phyloP scores from a whole-genome alignment of 2,113 vertebrate species.

The Genyomyrus donnyi region DNA sequence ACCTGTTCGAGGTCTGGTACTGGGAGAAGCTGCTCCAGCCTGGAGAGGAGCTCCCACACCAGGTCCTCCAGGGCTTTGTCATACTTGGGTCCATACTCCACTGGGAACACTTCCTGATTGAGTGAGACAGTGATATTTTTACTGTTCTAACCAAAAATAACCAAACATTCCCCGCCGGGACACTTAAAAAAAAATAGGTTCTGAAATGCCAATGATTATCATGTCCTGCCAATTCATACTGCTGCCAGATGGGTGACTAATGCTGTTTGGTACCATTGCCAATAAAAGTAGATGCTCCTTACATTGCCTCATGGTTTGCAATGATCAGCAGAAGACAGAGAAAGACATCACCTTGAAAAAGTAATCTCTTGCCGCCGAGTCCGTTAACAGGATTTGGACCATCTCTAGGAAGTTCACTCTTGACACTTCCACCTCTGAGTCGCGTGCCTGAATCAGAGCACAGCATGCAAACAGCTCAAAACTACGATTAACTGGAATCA shows the following conservation, averaged over 20 bases:
- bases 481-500: neutral
- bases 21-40: conserved; percentile 58
- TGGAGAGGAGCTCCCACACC: conserved; percentile 63
- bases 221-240: neutral
- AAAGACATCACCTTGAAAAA: conserved; percentile 55
- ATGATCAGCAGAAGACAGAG: neutral
- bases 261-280: neutral
- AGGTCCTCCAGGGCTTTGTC: conserved; percentile 58
- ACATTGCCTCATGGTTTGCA: neutral
- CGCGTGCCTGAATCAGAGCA: conserved; percentile 16
- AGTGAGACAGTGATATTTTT: neutral
- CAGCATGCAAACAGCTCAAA: neutral
- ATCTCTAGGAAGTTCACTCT: conserved; percentile 53
- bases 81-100: conserved; percentile 67
- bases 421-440: conserved; percentile 48
- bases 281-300: neutral
- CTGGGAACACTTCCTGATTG: conserved; percentile 58
- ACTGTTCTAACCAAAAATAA: neutral
- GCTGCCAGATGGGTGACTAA: neutral
- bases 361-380: conserved; percentile 53
- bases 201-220: neutral
- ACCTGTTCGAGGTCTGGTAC: conserved; percentile 60
- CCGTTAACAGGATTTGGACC: conserved; percentile 55
- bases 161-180: neutral
- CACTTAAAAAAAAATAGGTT: neutral